Conservation (phyloP, 1,140 invertebrate species). For the Lepidurus couesii region DNA sequence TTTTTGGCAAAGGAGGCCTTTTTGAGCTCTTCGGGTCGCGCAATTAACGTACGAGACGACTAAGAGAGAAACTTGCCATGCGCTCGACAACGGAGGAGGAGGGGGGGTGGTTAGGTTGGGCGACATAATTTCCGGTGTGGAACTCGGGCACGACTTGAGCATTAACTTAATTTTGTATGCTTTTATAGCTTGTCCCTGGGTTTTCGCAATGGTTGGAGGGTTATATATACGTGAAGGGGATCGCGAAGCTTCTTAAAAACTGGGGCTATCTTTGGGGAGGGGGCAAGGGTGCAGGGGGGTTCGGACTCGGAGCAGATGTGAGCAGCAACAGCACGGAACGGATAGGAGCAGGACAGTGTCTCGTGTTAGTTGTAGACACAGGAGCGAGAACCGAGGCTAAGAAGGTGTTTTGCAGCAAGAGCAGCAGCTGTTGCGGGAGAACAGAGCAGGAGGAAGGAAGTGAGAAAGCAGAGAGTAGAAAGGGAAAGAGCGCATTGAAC, state of each 20-base stretch:
- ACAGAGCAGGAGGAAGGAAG: too few species aligned
- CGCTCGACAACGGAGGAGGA: background rate
- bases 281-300: background rate
- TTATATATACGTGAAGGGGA: background rate
- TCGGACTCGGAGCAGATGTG: background rate
- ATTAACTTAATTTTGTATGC: slow-evolving; percentile 11
- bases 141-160: background rate
- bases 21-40: background rate
- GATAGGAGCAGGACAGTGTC: background rate
- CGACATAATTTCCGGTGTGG: slow-evolving; percentile 13
- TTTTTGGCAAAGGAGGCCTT: background rate
- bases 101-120: background rate
- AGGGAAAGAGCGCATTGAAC: too few species aligned
- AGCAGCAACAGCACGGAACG: slow-evolving; percentile 9
- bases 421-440: background rate
- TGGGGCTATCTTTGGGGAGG: background rate
- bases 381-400: background rate
- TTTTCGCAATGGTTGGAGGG: background rate
- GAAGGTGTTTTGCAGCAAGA: background rate
- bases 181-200: slow-evolving; percentile 17
- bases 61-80: background rate
- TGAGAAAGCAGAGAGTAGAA: too few species aligned
- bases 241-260: background rate
- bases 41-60: background rate
- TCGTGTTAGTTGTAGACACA: too few species aligned